A percentile compares a stretch with the other conserved stretches of the same genome.
These are phyloP conservation scores for Argopecten irradians DNA, from an alignment of 1,140 invertebrate genomes.

Conservation along the genomic window DNA sequence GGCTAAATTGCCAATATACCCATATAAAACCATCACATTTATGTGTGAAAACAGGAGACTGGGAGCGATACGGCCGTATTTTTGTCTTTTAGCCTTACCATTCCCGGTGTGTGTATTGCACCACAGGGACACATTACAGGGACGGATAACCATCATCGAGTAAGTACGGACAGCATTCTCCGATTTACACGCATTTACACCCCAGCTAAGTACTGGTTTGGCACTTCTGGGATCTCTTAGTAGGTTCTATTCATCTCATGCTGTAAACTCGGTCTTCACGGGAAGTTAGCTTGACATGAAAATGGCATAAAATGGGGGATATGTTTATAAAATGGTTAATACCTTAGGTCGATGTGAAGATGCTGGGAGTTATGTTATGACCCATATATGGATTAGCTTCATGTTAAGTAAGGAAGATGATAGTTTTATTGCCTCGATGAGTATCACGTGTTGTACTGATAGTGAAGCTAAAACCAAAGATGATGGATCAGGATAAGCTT, in stretches of 20 bases:
- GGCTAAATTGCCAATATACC: background rate
- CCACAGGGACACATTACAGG: background rate
- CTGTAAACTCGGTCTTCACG: background rate
- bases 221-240: background rate
- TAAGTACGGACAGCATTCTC: background rate
- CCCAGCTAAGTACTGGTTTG: background rate
- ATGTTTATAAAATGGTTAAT: background rate
- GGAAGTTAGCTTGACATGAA: background rate
- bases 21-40: background rate
- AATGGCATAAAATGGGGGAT: background rate
- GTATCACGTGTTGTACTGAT: background rate
- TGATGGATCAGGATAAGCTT: background rate
- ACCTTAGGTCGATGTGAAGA: background rate
- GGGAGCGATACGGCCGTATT: background rate
- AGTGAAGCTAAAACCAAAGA: background rate
- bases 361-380: background rate
- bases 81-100: background rate
- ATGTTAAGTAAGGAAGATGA: background rate
- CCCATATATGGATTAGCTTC: background rate
- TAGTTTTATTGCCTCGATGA: background rate
- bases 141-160: background rate
- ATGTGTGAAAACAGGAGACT: constrained; percentile 15
- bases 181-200: background rate
- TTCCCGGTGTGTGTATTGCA: background rate
- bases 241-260: background rate